Evolutionary conservation across 1,140 invertebrate species (phyloP).

Genomic region (Pseudomyrmex cubaensis): DNA sequence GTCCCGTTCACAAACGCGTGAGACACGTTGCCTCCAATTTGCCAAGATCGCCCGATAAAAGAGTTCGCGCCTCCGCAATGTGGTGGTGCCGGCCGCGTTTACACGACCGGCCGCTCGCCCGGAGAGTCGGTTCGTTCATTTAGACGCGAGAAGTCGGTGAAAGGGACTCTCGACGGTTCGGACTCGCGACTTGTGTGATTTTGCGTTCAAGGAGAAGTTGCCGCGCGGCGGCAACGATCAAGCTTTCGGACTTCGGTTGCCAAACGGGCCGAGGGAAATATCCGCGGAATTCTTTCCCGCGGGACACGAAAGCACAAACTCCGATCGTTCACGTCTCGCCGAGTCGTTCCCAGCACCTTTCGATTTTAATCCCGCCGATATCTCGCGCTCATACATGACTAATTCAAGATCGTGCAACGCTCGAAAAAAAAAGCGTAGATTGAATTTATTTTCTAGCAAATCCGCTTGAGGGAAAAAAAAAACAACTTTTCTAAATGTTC

Average conservation of each 20-base stretch:
- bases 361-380: no score
- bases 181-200: conserved; percentile 67
- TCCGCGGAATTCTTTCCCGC: conserved; percentile 50
- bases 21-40: conserved; percentile 35
- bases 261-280: background rate
- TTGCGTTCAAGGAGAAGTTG: conserved; percentile 82
- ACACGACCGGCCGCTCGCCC: conserved; percentile 17
- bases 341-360: no score
- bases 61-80: conserved; percentile 40
- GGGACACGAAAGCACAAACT: background rate
- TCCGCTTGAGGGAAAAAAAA: no score
- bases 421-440: no score
- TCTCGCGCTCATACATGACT: no score
- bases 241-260: conserved; percentile 75
- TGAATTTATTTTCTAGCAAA: no score
- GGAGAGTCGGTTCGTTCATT: conserved; percentile 19
- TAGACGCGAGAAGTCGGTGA: conserved; percentile 74
- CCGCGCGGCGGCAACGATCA: conserved; percentile 58
- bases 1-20: conserved; percentile 6
- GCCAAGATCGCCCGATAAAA: conserved; percentile 38
- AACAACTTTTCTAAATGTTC: background rate
- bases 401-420: no score
- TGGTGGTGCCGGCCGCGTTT: background rate
- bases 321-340: no score
- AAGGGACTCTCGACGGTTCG: conserved; percentile 74